Conservation (phyloP, 2,888 invertebrate genomes). For the Ramazzottius varieornatus region DNA sequence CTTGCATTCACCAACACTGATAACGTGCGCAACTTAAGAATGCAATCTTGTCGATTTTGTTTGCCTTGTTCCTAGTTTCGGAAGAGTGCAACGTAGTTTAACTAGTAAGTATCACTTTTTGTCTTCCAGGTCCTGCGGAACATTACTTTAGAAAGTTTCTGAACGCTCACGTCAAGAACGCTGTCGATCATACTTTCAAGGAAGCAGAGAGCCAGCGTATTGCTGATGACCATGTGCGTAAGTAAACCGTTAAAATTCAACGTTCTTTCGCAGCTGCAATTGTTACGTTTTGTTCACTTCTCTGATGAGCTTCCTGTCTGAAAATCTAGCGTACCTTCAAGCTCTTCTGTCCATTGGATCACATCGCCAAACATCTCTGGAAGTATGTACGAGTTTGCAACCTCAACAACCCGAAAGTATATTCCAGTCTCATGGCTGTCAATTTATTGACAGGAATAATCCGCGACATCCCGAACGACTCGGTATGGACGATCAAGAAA, state of each 20-base stretch:
- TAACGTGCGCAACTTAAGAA: too few relatives aligned
- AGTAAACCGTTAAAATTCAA: background rate
- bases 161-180: background rate
- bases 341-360: background rate
- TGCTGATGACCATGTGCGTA: background rate
- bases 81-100: too few relatives aligned
- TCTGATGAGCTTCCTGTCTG: too few relatives aligned
- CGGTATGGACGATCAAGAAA: background rate
- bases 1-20: too few relatives aligned
- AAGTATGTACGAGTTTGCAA: background rate
- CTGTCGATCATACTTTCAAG: background rate
- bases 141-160: background rate
- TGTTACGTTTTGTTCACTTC: background rate
- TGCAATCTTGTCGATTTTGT: too few relatives aligned
- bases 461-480: background rate
- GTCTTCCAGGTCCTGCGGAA: background rate
- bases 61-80: too few relatives aligned
- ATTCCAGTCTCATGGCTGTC: too few relatives aligned
- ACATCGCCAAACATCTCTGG: background rate
- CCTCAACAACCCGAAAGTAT: too few relatives aligned
- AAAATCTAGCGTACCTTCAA: background rate
- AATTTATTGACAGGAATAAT: background rate
- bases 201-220: background rate
- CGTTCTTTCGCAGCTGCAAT: background rate
- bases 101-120: too few relatives aligned